Percentiles rank a stretch among this genome's conserved stretches.
phyloP scores from a whole-genome alignment of 2,888 invertebrate species.

The Himalopsyche kuldschensis region DNA sequence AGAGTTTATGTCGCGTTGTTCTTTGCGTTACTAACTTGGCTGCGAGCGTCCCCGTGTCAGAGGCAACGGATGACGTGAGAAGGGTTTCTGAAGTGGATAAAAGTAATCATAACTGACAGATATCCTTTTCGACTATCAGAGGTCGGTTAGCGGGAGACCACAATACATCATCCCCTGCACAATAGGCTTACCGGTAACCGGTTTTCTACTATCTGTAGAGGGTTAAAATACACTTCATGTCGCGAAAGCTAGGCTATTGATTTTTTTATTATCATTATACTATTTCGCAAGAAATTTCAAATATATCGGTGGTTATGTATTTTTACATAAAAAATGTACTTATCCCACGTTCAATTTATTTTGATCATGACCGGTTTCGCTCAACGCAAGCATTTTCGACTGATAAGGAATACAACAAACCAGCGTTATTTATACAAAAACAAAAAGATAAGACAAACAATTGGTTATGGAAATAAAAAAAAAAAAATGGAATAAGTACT shows the following conservation, averaged over 20 bases:
- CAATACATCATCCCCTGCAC: neutral
- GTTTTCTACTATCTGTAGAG: neutral
- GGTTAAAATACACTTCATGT: neutral
- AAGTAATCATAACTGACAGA: constrained; percentile 39
- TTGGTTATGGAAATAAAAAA: too few species aligned
- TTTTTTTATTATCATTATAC: too few species aligned
- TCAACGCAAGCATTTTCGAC: too few species aligned
- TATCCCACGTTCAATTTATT: too few species aligned
- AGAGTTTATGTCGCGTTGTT: neutral
- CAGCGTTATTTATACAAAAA: too few species aligned
- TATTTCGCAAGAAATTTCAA: too few species aligned
- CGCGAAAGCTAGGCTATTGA: neutral
- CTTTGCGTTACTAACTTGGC: neutral
- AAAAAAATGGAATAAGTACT: too few species aligned
- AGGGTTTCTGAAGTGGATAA: constrained; percentile 30
- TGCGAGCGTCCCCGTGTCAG: neutral
- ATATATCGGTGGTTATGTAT: too few species aligned
- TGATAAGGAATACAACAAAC: too few species aligned
- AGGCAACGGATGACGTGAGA: constrained; percentile 17
- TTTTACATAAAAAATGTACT: too few species aligned
- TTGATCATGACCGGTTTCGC: too few species aligned
- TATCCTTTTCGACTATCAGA: constrained; percentile 10
- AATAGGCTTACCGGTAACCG: neutral
- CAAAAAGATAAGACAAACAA: too few species aligned
- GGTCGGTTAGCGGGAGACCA: neutral